phyloP scores from a whole-genome alignment of 2,888 invertebrate genomes.

The Aspidapion aeneum region DNA sequence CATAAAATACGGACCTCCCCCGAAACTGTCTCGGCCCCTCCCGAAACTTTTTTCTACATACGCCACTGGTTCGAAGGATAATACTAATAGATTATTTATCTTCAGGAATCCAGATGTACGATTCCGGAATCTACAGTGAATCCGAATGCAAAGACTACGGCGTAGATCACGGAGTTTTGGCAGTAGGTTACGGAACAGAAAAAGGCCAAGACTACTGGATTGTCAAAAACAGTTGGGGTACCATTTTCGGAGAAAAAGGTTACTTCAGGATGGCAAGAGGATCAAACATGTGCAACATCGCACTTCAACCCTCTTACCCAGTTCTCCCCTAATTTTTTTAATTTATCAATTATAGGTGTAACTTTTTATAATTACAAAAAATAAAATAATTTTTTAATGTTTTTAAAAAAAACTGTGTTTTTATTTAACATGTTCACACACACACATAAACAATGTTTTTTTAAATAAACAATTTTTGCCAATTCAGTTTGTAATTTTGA shows the following conservation, averaged over 20 bases:
- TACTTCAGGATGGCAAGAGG: constrained; percentile 36
- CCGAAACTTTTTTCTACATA: no score
- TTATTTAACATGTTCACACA: no score
- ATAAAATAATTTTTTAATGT: background rate
- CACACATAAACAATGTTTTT: no score
- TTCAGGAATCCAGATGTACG: background rate
- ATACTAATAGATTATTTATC: no score
- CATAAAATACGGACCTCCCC: no score
- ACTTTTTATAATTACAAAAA: background rate
- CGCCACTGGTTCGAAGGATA: no score
- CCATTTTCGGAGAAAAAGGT: constrained; percentile 38
- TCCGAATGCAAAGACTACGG: constrained; percentile 28
- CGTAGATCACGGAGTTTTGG: constrained; percentile 78
- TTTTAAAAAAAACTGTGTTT: no score
- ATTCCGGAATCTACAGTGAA: background rate
- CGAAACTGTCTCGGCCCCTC: no score
- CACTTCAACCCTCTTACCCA: background rate
- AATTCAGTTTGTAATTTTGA: no score
- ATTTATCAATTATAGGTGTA: no score
- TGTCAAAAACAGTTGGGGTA: constrained; percentile 66
- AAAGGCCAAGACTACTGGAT: constrained; percentile 58
- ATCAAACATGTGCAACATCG: background rate
- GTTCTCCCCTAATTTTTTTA: no score
- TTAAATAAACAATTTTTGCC: no score
- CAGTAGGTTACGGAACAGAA: constrained; percentile 68